Evolutionary conservation across 2,113 vertebrate genomes (phyloP), one percentile per base, ranked within the genome.

Genomic region (Oceanites oceanicus): DNA sequence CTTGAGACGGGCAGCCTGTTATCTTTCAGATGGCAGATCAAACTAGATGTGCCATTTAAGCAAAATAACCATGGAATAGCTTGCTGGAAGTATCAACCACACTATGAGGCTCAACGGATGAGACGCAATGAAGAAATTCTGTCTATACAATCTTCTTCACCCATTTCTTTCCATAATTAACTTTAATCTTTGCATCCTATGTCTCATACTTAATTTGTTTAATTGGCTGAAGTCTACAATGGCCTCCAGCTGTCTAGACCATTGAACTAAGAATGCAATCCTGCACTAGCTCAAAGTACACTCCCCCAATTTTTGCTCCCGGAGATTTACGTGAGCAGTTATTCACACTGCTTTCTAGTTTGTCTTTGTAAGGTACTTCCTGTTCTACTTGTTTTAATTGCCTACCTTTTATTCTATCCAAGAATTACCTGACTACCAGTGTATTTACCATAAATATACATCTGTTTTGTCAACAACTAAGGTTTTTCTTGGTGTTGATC

Each of bases 141-240:
- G 88, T 86, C 92, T 95, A 93, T 65, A 83, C 86, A 86, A 96
- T 94, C 92, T 94, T 79, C 83, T 95, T 83, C 59, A 94, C 62
- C 83, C 38, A 95, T 86, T 95, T 86, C 32, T 86, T 94, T 75
- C 67, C 79, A 80, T 86, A 95, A 96, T 96, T 94, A 95, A 88
- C 86, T 94, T 88, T 90, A 90, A 94, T 94, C 86, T 95, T 90
- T 74, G 79, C 86, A 95, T 96, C 68, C 72, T 86, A 80, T 83
- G 91, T 88, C 91, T 96, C 94, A 95, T 68, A 92, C 58, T 88
- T 95, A 86, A 94, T 95, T 96, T 97, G 88, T 81, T 94, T 97
- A 96, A 94, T 88, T 94, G 83, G 75, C 19, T 96, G 86, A 77
- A 91, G 83, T 86, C 79, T 92, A 84, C 82, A 90, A 92, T 71